Base-by-base conservation (phyloP, 2,797 vertebrate species). In the Crenichthys baileyi region DNA sequence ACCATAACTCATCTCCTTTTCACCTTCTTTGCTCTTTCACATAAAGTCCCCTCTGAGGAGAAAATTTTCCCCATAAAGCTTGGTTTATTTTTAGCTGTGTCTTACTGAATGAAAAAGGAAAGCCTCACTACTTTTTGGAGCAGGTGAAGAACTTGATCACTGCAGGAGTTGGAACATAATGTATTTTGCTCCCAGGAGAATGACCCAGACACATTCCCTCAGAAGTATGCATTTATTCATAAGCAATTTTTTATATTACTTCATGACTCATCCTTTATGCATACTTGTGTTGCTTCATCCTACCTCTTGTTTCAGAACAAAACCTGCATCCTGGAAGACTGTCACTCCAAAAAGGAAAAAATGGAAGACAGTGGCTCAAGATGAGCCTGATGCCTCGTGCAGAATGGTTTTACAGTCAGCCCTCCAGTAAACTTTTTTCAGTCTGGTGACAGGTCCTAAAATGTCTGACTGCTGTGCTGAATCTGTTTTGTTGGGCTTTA, bases 11-110 rank as follows among this genome's bases (percentile, higher is more conserved):
- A 89, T 82, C 84, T 85, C 61, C 50, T 50, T 85, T 79, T 92
- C 85, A 91, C 90, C 87, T 85, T 85, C 78, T 81, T 79, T 90
- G 82, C 81, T 67, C 46, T 78, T 75, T 90, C 77, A 83, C 79
- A 83, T 77, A 15, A 1, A 71, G 70, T 68, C 76, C 67, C 76
- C 67, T 51, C 68, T 63, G 58, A 13, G 58, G n/a, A 60, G 58
- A n/a, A 60, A 70, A 70, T n/a, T 18, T 48, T 26, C 24, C 67
- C 67, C 44, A 26, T 70, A 48, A n/a, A 68, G 11, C 65, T 48
- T 26, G 15, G n/a, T 70, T 48, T 70, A 48, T 48, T 70, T 70
- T 70, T 70, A 70, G 67, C 44, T 16, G 51, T 20, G 51, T 53
- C 51, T 53, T 2, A 7, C 16, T 53, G 6, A 26, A 46, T 48